Conservation (phyloP, 1,140 invertebrate genomes). For the Mercenaria mercenaria region DNA sequence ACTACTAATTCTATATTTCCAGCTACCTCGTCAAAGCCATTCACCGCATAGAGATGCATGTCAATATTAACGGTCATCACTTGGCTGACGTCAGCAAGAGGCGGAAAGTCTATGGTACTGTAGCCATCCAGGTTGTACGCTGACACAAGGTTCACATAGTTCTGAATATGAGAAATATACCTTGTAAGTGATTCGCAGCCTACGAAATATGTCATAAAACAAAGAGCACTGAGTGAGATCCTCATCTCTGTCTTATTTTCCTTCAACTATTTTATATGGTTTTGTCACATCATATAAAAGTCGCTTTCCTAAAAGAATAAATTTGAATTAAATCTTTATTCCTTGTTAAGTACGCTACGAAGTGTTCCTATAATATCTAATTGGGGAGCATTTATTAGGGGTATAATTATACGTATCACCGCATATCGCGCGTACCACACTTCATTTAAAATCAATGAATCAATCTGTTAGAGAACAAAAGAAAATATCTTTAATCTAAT, state of each 20-base stretch:
- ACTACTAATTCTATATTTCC: conserved; percentile 64
- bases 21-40: conserved; percentile 66
- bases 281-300: no score
- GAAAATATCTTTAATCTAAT: background rate
- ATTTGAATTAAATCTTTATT: no score
- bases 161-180: conserved; percentile 56
- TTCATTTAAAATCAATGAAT: conserved; percentile 4
- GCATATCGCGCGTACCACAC: no score
- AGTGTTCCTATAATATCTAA: no score
- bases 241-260: background rate
- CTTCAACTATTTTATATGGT: no score
- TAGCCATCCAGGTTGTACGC: conserved; percentile 36
- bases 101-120: conserved; percentile 37
- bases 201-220: background rate
- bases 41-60: conserved; percentile 44
- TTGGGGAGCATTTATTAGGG: no score
- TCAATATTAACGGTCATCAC: conserved; percentile 39
- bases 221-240: background rate
- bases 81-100: background rate
- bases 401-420: no score
- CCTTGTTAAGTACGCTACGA: no score
- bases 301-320: no score
- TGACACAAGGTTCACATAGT: conserved; percentile 58
- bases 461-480: background rate
- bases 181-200: background rate